Conservation (phyloP, 2,888 invertebrate species). For the Plagodis pulveraria region DNA sequence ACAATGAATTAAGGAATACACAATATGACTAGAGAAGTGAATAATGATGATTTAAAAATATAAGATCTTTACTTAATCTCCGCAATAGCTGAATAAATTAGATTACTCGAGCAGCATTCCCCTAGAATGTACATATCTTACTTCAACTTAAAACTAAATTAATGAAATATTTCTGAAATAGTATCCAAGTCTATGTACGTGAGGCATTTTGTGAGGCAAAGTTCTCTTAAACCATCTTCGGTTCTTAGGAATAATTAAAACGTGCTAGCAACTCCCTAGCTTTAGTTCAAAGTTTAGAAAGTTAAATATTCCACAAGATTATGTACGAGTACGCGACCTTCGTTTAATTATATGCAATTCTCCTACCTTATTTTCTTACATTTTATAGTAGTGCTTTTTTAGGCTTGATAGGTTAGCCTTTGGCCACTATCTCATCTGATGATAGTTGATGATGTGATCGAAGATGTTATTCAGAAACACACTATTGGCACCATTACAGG, state of each 20-base stretch:
- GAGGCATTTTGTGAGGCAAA: conserved; percentile 12
- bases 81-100: not conserved
- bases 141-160: conserved; percentile 5
- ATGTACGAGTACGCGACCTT: no score
- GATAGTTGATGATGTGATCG: no score
- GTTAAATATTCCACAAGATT: conserved; percentile 2
- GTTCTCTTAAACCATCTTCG: conserved; percentile 9
- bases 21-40: no score
- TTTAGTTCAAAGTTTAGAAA: conserved; percentile 5
- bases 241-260: conserved; percentile 17
- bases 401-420: no score
- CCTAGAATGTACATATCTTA: not conserved
- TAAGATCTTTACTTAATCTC: not conserved
- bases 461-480: no score
- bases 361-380: no score
- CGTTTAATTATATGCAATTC: no score
- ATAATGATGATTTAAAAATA: no score
- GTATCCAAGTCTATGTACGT: conserved; percentile 9
- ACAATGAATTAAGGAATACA: no score
- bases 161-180: conserved; percentile 14
- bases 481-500: no score
- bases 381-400: no score
- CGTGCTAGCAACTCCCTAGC: conserved; percentile 15
- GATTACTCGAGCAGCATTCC: conserved; percentile 6
- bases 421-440: no score